Evolutionary conservation across 2,797 vertebrate species (phyloP), one percentile per base, ranked within the genome.

Genomic region (Halcyon badia): DNA sequence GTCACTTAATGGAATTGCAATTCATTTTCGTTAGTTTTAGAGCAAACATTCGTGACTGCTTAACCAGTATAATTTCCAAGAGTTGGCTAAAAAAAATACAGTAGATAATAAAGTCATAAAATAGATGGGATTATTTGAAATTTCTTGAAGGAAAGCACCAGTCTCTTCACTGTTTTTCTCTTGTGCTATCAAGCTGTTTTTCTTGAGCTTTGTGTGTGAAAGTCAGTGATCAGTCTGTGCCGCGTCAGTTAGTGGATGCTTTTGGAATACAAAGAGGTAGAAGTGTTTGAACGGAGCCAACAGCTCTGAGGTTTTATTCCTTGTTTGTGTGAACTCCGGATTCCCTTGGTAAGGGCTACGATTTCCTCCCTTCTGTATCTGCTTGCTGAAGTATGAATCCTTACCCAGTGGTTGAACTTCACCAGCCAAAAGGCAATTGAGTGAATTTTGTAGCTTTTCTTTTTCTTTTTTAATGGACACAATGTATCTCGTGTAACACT

Each of bases 261-360:
- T 71, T 94, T 80, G 71, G 98, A 97, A 98, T 98, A 94, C 97
- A 97, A 96, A 98, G 64, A 78, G 76, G 94, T 64, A 72, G 95
- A 94, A 95, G 81, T 30, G 60, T 76, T 91, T 95, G 49, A 95
- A 81, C 78, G 93, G 96, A 97, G 95, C 96, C 95, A 95, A 22
- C 62, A 90, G 96, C 96, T 97, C 94, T 89, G 42, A 54, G 82
- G 87, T 90, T 97, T 95, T 93, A 44, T 91, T 93, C 58, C 83
- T 60, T 46, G 17, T 76, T 65, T 77, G 66, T 83, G 66, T 78
- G 88, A 95, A 56, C 88, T 94, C 78, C 60, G 39, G 83, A 52
- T 75, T 86, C 64, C 35, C 89, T 69, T 57, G 61, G 75, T 89
- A 25, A 95, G 89, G 69, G 76, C 44, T 82, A 71, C n/a, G 33